Evolutionary conservation across 1,140 invertebrate species (phyloP).

Genomic region (Panonychus citri): DNA sequence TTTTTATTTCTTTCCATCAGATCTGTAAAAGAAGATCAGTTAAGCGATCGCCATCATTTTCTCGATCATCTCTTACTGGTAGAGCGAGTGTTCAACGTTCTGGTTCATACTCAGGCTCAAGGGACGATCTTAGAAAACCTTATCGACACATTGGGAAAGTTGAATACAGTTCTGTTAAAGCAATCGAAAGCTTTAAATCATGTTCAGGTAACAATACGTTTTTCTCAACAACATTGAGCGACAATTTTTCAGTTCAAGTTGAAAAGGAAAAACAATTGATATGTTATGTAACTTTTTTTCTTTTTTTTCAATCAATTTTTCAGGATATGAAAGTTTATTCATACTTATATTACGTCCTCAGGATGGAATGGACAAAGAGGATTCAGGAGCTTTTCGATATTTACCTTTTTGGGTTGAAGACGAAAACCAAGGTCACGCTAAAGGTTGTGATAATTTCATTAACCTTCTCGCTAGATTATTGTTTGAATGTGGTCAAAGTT

Average conservation of each 20-base stretch:
- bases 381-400: background rate
- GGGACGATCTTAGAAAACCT: background rate
- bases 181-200: background rate
- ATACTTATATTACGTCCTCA: background rate
- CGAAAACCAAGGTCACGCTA: background rate
- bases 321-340: background rate
- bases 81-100: background rate
- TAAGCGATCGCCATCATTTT: background rate
- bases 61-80: background rate
- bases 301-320: background rate
- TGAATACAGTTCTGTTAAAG: background rate
- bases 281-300: no score
- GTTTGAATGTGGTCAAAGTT: background rate
- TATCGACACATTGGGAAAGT: background rate
- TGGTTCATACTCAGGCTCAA: background rate
- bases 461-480: background rate
- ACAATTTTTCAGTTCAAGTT: no score
- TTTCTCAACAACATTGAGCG: no score
- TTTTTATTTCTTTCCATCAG: constrained; percentile 24
- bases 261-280: no score
- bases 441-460: background rate
- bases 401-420: background rate
- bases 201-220: no score
- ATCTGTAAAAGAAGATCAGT: background rate
- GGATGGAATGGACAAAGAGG: background rate